A percentile compares a stretch with the other conserved stretches of the same genome.
Conservation (phyloP, 2,797 vertebrate species). For the Ispidina lecontei region DNA sequence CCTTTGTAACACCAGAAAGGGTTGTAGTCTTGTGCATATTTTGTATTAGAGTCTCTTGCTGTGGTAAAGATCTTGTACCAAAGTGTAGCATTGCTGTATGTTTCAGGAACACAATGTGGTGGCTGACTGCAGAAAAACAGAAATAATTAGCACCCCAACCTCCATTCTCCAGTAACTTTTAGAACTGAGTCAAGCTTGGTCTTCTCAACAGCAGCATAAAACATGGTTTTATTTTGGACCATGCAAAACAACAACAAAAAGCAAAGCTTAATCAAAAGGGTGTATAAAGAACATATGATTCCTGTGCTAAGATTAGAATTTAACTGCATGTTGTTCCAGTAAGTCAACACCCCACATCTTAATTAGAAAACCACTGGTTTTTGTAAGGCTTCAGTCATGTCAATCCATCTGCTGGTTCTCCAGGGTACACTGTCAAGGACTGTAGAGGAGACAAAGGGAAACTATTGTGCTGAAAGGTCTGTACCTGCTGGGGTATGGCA, state of each 20-base stretch:
- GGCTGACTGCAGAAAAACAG: conserved; percentile 86
- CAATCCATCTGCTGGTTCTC: background rate
- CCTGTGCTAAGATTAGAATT: background rate
- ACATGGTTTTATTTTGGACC: background rate
- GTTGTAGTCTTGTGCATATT: conserved; percentile 97
- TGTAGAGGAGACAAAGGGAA: background rate
- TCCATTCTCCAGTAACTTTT: background rate
- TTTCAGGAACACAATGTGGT: conserved; percentile 93
- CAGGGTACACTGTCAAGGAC: background rate
- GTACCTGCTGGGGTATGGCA: background rate
- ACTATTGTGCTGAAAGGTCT: background rate
- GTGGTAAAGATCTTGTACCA: conserved; percentile 99
- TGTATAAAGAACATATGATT: background rate
- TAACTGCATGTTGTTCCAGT: background rate
- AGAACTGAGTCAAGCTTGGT: background rate
- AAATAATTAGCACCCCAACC: background rate
- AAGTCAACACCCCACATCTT: background rate
- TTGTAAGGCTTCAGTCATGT: background rate
- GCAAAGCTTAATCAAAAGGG: background rate
- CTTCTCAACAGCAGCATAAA: background rate
- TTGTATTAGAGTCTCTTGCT: conserved; percentile 92
- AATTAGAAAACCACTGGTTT: background rate
- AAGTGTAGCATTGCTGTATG: conserved; percentile 93
- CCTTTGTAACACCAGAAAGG: conserved; percentile 99
- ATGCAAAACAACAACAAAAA: background rate